phyloP scores from a whole-genome alignment of 2,797 vertebrate species.

The Euphonia xanthogaster region DNA sequence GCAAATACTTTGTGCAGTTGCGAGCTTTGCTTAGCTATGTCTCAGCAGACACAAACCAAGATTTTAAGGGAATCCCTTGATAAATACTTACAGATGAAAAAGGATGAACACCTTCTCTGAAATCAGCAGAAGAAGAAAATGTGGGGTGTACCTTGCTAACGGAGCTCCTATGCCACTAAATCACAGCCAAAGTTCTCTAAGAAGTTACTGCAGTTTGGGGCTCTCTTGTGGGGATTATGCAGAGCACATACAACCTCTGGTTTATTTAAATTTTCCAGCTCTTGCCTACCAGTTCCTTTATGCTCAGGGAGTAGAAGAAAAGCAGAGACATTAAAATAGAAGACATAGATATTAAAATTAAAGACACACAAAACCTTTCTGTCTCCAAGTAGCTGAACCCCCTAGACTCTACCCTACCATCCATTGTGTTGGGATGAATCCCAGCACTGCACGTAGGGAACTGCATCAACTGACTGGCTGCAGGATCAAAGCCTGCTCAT shows the following conservation, averaged over 20 bases:
- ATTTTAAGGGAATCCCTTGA: conserved; percentile 10
- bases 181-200: background rate
- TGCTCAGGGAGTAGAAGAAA: background rate
- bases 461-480: background rate
- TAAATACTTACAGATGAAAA: background rate
- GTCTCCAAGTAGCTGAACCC: background rate
- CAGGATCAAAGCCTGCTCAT: background rate
- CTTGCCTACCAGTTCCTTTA: background rate
- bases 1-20: background rate
- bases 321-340: background rate
- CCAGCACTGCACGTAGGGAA: fast-evolving
- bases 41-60: background rate
- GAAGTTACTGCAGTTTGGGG: background rate
- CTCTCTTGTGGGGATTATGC: background rate
- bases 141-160: background rate
- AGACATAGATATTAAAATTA: background rate
- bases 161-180: fast-evolving
- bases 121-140: background rate
- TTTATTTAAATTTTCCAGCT: background rate
- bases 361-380: background rate
- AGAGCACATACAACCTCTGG: background rate
- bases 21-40: background rate
- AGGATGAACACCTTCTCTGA: background rate
- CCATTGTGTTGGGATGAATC: background rate
- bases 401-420: background rate